These are phyloP conservation scores for Diachrysia chrysitis DNA, from an alignment of 2,888 invertebrate genomes.

Conservation along the genomic window DNA sequence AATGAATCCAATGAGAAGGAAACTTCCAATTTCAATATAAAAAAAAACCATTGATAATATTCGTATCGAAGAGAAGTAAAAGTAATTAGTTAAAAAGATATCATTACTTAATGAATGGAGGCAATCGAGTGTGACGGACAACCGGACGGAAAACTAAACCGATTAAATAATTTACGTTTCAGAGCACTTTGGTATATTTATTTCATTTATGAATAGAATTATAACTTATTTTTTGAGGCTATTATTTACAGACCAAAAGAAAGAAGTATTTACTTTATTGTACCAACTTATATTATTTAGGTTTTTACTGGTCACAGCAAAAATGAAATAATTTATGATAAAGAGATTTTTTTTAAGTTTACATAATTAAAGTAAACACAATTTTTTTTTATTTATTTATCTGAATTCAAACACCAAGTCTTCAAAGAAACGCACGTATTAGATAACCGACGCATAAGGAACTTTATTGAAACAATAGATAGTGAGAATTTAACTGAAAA, in stretches of 20 bases:
- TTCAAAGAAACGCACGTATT: no score
- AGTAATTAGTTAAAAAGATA: conserved; percentile 20
- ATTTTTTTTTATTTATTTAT: no score
- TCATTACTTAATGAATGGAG: conserved; percentile 22
- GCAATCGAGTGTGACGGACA: conserved; percentile 18
- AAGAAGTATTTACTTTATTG: no score
- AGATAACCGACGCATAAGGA: no score
- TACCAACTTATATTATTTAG: no score
- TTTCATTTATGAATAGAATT: background rate
- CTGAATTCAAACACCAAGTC: no score
- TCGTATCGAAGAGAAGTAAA: conserved; percentile 8
- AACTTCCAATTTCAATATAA: background rate
- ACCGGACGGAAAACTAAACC: conserved; percentile 17
- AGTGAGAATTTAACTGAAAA: no score
- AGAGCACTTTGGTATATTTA: background rate
- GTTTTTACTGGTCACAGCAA: no score
- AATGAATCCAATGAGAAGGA: background rate
- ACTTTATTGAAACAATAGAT: no score
- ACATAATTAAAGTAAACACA: no score
- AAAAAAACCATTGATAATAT: conserved; percentile 7
- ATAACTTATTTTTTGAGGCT: background rate
- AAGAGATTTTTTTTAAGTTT: no score
- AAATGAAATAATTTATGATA: no score
- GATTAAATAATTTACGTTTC: conserved; percentile 18
- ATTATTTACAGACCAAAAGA: background rate